Evolutionary conservation across 2,113 vertebrate genomes (phyloP).

Genomic region (Hippocampus barbouri): DNA sequence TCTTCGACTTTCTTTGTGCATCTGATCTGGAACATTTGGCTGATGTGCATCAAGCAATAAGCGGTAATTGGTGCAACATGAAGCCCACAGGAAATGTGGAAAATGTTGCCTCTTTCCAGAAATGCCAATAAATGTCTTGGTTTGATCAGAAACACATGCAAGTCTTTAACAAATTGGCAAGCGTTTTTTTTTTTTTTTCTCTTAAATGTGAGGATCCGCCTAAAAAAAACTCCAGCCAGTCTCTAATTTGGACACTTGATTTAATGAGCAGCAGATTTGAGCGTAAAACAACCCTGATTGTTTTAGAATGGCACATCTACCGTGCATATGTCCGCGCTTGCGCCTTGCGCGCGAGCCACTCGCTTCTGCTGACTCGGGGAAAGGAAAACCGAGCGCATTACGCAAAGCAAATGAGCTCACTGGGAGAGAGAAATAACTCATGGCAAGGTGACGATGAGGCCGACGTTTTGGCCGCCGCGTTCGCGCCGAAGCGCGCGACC

Average conservation of each 20-base stretch:
- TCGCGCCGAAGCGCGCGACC: constrained; percentile 22
- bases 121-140: constrained; percentile 18
- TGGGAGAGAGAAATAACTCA: constrained; percentile 35
- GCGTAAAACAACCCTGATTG: background rate
- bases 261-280: background rate
- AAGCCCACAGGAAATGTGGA: constrained; percentile 42
- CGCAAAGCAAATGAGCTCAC: constrained; percentile 26
- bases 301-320: background rate
- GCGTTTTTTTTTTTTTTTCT: constrained; percentile 3
- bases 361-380: constrained; percentile 40
- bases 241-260: background rate
- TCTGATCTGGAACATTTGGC: constrained; percentile 9
- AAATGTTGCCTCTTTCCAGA: constrained; percentile 40
- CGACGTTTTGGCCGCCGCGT: constrained; percentile 6
- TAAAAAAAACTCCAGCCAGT: background rate
- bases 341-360: background rate
- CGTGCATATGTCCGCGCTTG: background rate
- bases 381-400: background rate
- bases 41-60: constrained; percentile 23
- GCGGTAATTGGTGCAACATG: constrained; percentile 37
- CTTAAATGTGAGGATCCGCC: background rate
- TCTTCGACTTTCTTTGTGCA: background rate
- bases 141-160: constrained; percentile 49
- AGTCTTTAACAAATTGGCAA: constrained; percentile 18
- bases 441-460: constrained; percentile 25